Percentiles rank a stretch among this genome's conserved stretches.
phyloP scores from a whole-genome alignment of 2,797 vertebrate species.

The Sebastes trivittatus region DNA sequence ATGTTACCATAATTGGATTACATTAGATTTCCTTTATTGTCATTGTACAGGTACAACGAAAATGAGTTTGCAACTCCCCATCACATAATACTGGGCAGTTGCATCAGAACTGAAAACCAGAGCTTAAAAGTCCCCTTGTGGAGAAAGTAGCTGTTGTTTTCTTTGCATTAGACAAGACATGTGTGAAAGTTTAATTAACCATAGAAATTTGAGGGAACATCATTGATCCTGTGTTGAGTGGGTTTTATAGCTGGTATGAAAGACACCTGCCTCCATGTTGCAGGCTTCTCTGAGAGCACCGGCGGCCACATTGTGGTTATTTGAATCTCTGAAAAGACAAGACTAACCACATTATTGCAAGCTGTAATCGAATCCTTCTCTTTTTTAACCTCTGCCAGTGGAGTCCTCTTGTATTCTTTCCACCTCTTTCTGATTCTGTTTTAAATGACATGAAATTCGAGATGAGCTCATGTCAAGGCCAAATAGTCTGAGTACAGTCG shows the following conservation, averaged over 20 bases:
- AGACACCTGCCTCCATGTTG: not conserved
- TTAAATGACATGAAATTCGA: not conserved
- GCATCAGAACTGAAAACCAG: not conserved
- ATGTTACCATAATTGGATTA: not conserved
- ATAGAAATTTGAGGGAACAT: not conserved
- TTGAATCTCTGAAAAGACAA: not conserved
- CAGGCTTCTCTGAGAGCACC: not conserved
- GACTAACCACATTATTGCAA: conserved; percentile 8
- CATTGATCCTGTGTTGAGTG: not conserved
- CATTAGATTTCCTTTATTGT: too few relatives aligned
- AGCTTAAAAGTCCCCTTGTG: not conserved
- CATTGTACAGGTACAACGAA: too few relatives aligned
- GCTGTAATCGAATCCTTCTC: not conserved
- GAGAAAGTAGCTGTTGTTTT: not conserved
- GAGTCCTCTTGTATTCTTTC: not conserved
- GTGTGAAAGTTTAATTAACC: not conserved
- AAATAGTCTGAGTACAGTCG: not conserved
- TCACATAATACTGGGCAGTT: not conserved
- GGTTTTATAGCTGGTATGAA: not conserved
- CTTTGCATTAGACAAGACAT: not conserved
- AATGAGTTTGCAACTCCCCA: too few relatives aligned
- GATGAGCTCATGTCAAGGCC: not conserved
- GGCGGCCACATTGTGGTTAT: not conserved
- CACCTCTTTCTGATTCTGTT: not conserved
- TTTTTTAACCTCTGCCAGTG: not conserved